Evolutionary conservation across 2,888 invertebrate species (phyloP).

Genomic region (Cryptus armator): DNA sequence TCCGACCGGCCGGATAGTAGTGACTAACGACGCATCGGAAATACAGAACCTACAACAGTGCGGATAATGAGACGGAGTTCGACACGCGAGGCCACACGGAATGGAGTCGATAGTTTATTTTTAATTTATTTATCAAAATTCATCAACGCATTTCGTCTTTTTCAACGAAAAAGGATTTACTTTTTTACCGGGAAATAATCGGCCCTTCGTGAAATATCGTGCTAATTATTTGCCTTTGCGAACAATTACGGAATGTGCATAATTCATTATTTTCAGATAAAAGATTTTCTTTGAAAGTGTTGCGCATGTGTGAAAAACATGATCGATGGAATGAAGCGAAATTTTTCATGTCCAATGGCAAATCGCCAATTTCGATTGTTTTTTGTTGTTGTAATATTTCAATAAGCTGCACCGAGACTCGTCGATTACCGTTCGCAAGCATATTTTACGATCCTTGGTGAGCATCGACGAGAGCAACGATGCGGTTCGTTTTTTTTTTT

Average conservation of each 20-base stretch:
- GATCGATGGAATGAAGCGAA: not conserved
- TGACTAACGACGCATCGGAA: slow-evolving; percentile 47
- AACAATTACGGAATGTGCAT: too few species aligned
- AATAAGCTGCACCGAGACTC: not conserved
- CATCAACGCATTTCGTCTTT: not conserved
- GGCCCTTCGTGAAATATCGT: too few species aligned
- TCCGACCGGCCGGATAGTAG: slow-evolving; percentile 30
- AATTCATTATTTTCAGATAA: not conserved
- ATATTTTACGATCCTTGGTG: slow-evolving; percentile 13
- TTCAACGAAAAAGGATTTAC: not conserved
- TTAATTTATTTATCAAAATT: not conserved
- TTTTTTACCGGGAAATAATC: not conserved
- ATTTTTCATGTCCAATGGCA: not conserved
- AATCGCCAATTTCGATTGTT: slow-evolving; percentile 21
- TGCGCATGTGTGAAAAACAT: not conserved
- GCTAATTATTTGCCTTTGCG: slow-evolving; percentile 1
- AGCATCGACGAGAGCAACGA: slow-evolving; percentile 22
- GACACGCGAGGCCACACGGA: slow-evolving; percentile 34
- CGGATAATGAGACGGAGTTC: slow-evolving; percentile 24
- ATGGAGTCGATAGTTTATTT: slow-evolving; percentile 15
- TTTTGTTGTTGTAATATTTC: not conserved
- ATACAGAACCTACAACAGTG: not conserved
- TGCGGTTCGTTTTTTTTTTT: slow-evolving; percentile 21
- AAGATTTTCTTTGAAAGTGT: not conserved
- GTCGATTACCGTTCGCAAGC: not conserved